These are phyloP conservation scores for Drosophila quasianomalipes DNA, from an alignment of 2,888 invertebrate species.

Conservation along the genomic window DNA sequence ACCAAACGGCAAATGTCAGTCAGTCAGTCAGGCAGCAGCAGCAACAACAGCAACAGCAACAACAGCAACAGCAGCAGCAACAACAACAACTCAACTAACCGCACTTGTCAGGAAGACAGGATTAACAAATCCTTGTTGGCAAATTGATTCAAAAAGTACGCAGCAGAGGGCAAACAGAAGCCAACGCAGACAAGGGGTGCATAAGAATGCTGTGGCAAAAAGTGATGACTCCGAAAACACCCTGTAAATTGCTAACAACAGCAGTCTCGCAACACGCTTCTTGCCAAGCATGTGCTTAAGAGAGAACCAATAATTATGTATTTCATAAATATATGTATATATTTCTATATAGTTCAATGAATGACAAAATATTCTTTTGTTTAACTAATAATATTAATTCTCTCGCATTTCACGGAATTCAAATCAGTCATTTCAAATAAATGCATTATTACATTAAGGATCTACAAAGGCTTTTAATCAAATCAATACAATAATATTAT, in stretches of 20 bases:
- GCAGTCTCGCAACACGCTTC: background rate
- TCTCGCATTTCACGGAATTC: background rate
- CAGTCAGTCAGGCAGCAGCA: conserved; percentile 27
- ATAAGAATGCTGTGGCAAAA: background rate
- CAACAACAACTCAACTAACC: conserved; percentile 79
- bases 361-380: background rate
- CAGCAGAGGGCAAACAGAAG: conserved; percentile 50
- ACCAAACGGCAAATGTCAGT: conserved; percentile 64
- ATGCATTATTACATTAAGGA: background rate
- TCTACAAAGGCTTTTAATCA: background rate
- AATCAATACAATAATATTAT: background rate
- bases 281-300: background rate
- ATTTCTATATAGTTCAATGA: background rate
- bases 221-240: conserved; percentile 20
- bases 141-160: conserved; percentile 83
- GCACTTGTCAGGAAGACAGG: conserved; percentile 84
- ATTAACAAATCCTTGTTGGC: conserved; percentile 84
- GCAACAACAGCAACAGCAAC: conserved; percentile 53
- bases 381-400: background rate
- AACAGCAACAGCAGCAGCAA: conserved; percentile 53
- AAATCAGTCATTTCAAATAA: background rate
- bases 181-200: conserved; percentile 34
- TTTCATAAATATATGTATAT: background rate
- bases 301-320: no score
- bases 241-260: background rate